Conservation (phyloP, 2,113 vertebrate genomes). For the Sinocyclocheilus anophthalmus region DNA sequence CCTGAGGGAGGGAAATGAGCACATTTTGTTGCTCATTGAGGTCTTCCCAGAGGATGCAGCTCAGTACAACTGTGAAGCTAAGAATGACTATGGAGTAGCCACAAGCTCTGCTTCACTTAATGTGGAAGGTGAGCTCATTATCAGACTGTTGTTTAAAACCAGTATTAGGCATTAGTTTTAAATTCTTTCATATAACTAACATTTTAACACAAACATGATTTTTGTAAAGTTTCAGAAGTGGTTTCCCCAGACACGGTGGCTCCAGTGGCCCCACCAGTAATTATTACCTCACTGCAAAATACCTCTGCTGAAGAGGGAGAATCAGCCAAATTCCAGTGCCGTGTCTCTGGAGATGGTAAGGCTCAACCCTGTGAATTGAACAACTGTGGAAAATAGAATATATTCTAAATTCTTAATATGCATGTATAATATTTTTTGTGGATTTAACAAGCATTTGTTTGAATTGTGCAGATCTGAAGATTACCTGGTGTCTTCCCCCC, state of each 20-base stretch:
- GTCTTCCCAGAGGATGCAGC: constrained; percentile 95
- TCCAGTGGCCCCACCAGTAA: constrained; percentile 80
- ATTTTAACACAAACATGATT: constrained; percentile 19
- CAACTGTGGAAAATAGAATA: neutral
- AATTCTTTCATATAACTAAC: neutral
- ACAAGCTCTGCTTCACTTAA: constrained; percentile 87
- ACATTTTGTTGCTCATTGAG: constrained; percentile 91
- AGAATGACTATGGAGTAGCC: constrained; percentile 88
- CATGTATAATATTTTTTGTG: neutral
- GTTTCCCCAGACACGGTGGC: constrained; percentile 80
- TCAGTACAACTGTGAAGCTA: constrained; percentile 90
- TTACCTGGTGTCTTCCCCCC: constrained; percentile 90
- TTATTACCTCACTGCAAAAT: constrained; percentile 80
- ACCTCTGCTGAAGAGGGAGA: constrained; percentile 81
- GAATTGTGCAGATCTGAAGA: constrained; percentile 81
- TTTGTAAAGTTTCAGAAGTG: constrained; percentile 83
- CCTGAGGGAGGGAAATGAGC: constrained; percentile 89
- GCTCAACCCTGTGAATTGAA: constrained; percentile 59
- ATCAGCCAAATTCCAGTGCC: constrained; percentile 85
- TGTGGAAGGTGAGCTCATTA: constrained; percentile 85
- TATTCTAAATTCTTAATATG: neutral
- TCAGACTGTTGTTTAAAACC: neutral
- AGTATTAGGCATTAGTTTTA: neutral
- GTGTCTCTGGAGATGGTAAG: constrained; percentile 88
- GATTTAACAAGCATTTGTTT: neutral